Conservation (phyloP, 2,113 vertebrate genomes). For the Cyrtonyx montezumae region DNA sequence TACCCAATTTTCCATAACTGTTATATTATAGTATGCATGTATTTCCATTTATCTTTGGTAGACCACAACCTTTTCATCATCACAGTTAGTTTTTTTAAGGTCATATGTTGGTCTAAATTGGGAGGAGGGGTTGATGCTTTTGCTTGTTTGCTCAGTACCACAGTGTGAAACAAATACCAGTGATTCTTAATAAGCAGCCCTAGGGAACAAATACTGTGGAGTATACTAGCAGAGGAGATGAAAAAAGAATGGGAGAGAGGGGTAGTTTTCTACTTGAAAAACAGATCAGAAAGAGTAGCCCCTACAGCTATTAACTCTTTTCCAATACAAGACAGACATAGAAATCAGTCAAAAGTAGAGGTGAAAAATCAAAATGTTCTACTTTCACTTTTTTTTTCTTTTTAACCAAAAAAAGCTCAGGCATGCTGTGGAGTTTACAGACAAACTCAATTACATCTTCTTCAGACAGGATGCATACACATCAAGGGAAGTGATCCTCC, state of each 20-base stretch:
- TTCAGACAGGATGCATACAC: neutral
- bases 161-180: neutral
- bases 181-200: neutral
- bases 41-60: slow-evolving; percentile 35
- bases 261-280: neutral
- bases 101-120: neutral
- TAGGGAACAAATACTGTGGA: neutral
- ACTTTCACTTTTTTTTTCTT: neutral
- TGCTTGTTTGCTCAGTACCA: neutral
- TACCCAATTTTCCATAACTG: slow-evolving; percentile 40
- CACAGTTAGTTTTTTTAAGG: neutral
- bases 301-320: neutral
- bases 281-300: neutral
- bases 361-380: neutral
- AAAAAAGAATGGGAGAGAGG: neutral
- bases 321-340: neutral
- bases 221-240: neutral
- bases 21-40: neutral
- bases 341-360: neutral
- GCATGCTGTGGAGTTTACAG: neutral
- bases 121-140: neutral
- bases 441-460: neutral
- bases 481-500: too few species aligned
- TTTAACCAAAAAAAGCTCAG: neutral
- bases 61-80: slow-evolving; percentile 18